These are phyloP conservation scores for Morus bassanus DNA, from an alignment of 2,797 vertebrate species.

Conservation along the genomic window DNA sequence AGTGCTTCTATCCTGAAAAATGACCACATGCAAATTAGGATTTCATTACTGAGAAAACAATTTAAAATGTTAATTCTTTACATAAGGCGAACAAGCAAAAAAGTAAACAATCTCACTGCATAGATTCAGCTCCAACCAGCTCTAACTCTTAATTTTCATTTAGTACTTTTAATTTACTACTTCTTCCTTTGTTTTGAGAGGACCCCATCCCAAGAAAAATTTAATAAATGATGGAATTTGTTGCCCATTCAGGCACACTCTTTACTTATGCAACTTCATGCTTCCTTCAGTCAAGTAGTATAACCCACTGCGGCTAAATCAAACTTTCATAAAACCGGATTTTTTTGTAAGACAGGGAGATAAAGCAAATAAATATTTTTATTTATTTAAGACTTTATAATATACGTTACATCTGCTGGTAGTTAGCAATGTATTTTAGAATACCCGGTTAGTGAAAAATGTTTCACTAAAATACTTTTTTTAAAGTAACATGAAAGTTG, in stretches of 20 bases:
- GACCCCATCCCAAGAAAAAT: neutral
- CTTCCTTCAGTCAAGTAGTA: neutral
- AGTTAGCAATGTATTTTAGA: neutral
- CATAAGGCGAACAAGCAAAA: neutral
- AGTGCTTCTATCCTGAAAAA: neutral
- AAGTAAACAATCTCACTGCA: neutral
- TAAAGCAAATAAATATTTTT: neutral
- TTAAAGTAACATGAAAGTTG: neutral
- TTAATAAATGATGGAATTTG: neutral
- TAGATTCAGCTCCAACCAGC: neutral
- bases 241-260: neutral
- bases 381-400: too few relatives aligned
- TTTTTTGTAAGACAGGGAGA: neutral
- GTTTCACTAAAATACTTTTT: neutral
- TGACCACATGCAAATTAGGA: neutral
- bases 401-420: neutral
- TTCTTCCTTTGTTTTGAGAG: neutral
- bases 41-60: neutral
- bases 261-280: neutral
- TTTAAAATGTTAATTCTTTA: neutral
- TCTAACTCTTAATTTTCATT: neutral
- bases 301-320: neutral
- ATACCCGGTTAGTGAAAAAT: neutral
- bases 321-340: neutral
- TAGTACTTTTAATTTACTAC: neutral